phyloP scores from a whole-genome alignment of 2,888 invertebrate genomes.

The Pristionchus japonicus region DNA sequence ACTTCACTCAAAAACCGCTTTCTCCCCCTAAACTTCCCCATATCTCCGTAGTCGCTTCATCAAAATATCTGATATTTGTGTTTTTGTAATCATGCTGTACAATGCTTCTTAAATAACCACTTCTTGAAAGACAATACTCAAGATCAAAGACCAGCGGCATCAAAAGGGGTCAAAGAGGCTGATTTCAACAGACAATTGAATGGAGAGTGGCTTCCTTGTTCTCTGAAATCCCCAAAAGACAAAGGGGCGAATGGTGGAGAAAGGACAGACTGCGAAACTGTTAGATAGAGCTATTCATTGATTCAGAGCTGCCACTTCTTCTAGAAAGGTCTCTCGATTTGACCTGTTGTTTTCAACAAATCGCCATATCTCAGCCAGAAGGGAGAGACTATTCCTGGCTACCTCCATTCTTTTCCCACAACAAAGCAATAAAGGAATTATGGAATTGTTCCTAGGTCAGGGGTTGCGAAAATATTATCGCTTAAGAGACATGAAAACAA shows the following conservation, averaged over 20 bases:
- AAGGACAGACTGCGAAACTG: no score
- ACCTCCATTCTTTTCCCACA: neutral
- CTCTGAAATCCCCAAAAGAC: neutral
- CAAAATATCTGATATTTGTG: neutral
- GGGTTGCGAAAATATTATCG: no score
- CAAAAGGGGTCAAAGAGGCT: neutral
- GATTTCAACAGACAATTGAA: neutral
- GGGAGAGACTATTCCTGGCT: neutral
- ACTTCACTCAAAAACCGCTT: neutral
- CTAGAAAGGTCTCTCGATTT: no score
- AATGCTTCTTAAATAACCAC: no score
- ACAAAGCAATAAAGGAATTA: neutral
- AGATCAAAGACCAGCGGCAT: neutral
- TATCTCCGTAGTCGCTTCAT: neutral
- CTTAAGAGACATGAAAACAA: no score
- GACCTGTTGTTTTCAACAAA: neutral
- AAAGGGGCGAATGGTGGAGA: neutral
- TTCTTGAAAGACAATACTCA: no score
- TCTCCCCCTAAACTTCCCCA: neutral
- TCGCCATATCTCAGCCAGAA: neutral
- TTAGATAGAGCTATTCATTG: no score
- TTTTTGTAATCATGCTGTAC: neutral
- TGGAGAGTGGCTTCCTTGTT: neutral
- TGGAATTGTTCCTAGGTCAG: no score
- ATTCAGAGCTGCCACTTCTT: no score